These are phyloP conservation scores for roundworm (Caenorhabditis elegans) DNA, from an alignment of 1,140 invertebrate species.

Conservation along the genomic window WBcel235 BX284604.4:1445001-1445500, in stretches of 20 bases:
- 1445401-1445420: too few species aligned
- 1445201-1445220: not conserved
- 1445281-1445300: too few species aligned
- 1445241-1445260: too few species aligned
- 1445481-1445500: too few species aligned
- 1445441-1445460: too few species aligned
- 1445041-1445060: constrained; percentile 26
- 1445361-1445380: too few species aligned
- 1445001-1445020: not conserved
- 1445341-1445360: too few species aligned
- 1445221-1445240: not conserved
- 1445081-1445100: constrained; percentile 23
- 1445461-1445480: too few species aligned
- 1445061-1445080: not conserved
- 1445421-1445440: too few species aligned
- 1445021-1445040: constrained; percentile 12
- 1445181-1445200: not conserved
- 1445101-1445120: constrained; percentile 22
- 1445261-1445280: too few species aligned
- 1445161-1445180: constrained; percentile 26
- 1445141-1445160: constrained; percentile 26
- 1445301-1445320: too few species aligned
- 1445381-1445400: too few species aligned
- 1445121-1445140: not conserved
- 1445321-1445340: not conserved